Evolutionary conservation across 2,888 invertebrate genomes (phyloP).

Genomic region (Conistra vaccinii): DNA sequence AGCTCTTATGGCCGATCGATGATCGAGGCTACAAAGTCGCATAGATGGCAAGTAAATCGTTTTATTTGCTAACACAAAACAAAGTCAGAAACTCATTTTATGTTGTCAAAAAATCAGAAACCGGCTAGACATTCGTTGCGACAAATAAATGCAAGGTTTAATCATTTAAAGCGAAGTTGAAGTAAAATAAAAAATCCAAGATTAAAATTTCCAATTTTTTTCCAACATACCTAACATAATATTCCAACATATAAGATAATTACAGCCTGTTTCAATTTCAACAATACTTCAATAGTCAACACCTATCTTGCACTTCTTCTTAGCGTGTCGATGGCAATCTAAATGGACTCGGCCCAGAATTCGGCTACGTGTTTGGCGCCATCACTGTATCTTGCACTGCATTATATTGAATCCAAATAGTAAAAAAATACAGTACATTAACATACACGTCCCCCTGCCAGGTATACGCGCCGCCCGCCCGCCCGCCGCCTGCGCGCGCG

Average conservation of each 20-base stretch:
- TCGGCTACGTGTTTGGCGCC: too few species aligned
- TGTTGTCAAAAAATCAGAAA: neutral
- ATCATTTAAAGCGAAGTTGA: too few species aligned
- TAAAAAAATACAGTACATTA: neutral
- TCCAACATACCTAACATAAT: too few species aligned
- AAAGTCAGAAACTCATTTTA: neutral
- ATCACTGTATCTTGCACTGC: neutral
- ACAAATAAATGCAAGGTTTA: neutral
- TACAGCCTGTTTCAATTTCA: neutral
- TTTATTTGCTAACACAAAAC: conserved; percentile 36
- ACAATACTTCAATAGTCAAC: neutral
- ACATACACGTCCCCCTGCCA: neutral
- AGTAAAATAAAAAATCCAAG: neutral
- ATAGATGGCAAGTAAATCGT: neutral
- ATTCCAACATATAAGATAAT: neutral
- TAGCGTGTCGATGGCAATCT: too few species aligned
- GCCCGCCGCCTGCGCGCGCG: conserved; percentile 92
- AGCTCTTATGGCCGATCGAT: neutral
- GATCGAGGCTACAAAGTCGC: neutral
- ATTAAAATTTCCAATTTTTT: neutral
- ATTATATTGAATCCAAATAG: neutral
- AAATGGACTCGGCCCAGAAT: too few species aligned
- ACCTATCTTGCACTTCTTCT: neutral
- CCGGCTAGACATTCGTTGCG: neutral
- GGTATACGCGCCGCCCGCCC: conserved; percentile 86